Percentiles rank a stretch among this genome's conserved stretches.
Evolutionary conservation across 2,888 invertebrate species (phyloP).

Genomic region (Ischnura elegans): DNA sequence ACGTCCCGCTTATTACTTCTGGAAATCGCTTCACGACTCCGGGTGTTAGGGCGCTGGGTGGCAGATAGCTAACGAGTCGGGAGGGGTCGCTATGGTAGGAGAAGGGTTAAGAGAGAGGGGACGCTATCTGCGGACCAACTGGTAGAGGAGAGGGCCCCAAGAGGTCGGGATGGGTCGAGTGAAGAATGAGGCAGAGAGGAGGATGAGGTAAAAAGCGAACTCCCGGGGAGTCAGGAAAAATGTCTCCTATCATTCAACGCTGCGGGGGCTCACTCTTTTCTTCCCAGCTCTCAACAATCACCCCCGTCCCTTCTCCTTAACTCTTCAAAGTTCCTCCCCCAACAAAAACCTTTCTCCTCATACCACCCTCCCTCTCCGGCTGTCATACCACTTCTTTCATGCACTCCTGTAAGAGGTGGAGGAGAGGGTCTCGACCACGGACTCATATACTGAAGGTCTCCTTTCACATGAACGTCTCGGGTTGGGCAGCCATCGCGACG

Average conservation of each 20-base stretch:
- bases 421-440: background rate
- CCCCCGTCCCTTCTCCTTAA: background rate
- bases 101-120: background rate
- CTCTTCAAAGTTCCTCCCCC: background rate
- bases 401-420: background rate
- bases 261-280: slow-evolving; percentile 3
- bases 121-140: background rate
- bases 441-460: background rate
- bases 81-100: no score
- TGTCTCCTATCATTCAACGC: slow-evolving; percentile 35
- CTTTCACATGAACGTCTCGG: background rate
- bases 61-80: background rate
- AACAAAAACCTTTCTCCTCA: background rate
- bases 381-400: background rate
- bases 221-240: slow-evolving; percentile 21
- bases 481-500: background rate
- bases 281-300: background rate
- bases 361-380: background rate
- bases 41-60: slow-evolving; percentile 19
- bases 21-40: slow-evolving; percentile 31
- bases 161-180: slow-evolving; percentile 6
- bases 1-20: slow-evolving; percentile 27
- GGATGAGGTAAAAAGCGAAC: background rate
- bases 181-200: background rate
- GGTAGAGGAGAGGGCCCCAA: background rate